These are phyloP conservation scores for Cheilosia scutellata DNA, from an alignment of 2,888 invertebrate species.

Conservation along the genomic window DNA sequence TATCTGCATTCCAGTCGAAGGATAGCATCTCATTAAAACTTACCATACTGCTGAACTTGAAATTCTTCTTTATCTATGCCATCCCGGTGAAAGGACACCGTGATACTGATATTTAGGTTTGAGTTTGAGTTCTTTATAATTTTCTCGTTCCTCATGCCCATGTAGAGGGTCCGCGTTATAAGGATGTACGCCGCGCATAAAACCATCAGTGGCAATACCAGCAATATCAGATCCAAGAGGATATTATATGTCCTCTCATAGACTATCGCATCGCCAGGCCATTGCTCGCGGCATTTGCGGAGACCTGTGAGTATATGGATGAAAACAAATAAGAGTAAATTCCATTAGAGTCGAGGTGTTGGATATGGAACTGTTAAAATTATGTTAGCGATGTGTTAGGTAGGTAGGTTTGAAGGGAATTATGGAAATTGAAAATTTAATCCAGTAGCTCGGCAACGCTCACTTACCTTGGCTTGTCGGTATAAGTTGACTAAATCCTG, in stretches of 20 bases:
- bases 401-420: not conserved
- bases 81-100: constrained; percentile 42
- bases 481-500: constrained; percentile 86
- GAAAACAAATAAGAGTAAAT: not conserved
- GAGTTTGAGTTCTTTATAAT: constrained; percentile 49
- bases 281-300: constrained; percentile 87
- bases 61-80: constrained; percentile 40
- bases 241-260: constrained; percentile 88
- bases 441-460: not conserved
- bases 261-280: constrained; percentile 85
- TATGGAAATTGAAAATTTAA: constrained; percentile 6
- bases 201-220: constrained; percentile 88
- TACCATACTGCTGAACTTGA: constrained; percentile 45
- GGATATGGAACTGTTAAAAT: not conserved
- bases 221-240: constrained; percentile 87
- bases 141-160: constrained; percentile 82
- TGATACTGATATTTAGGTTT: constrained; percentile 53
- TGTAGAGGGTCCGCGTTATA: constrained; percentile 84
- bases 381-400: too few relatives aligned
- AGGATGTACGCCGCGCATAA: constrained; percentile 88
- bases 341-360: not conserved
- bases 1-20: not conserved
- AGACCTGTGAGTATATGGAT: constrained; percentile 83
- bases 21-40: constrained; percentile 66
- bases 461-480: constrained; percentile 85